Conservation (phyloP, 1,140 invertebrate species). For the Varroa destructor region DNA sequence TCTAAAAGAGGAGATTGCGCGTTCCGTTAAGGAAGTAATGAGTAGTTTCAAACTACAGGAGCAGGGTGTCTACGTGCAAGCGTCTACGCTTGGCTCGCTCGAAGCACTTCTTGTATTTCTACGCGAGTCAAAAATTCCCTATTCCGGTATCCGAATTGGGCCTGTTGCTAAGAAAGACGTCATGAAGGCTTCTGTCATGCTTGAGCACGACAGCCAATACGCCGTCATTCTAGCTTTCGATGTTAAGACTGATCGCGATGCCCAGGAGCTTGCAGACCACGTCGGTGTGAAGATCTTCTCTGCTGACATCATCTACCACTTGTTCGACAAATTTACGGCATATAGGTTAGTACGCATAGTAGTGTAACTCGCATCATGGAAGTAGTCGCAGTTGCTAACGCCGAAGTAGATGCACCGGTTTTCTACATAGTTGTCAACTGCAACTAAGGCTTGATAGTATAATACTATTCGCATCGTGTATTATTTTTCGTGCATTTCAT, state of each 20-base stretch:
- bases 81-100: constrained; percentile 91
- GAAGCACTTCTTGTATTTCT: constrained; percentile 95
- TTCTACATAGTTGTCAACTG: neutral
- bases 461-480: no score
- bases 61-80: constrained; percentile 93
- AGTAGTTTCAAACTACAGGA: constrained; percentile 77
- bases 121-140: constrained; percentile 86
- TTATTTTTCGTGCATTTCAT: no score
- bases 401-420: neutral
- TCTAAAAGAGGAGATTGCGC: constrained; percentile 61
- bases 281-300: constrained; percentile 92
- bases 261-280: constrained; percentile 87
- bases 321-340: constrained; percentile 92
- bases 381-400: constrained; percentile 30
- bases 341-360: constrained; percentile 44
- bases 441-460: neutral
- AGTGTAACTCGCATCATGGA: no score
- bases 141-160: constrained; percentile 94
- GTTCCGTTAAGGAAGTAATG: constrained; percentile 69
- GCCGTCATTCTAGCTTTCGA: constrained; percentile 98
- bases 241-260: constrained; percentile 93
- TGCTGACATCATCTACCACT: constrained; percentile 98
- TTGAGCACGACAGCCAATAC: constrained; percentile 93
- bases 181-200: constrained; percentile 97
- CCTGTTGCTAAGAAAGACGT: constrained; percentile 98